Evolutionary conservation across 2,888 invertebrate genomes (phyloP).

Genomic region (Itoplectis maculator): DNA sequence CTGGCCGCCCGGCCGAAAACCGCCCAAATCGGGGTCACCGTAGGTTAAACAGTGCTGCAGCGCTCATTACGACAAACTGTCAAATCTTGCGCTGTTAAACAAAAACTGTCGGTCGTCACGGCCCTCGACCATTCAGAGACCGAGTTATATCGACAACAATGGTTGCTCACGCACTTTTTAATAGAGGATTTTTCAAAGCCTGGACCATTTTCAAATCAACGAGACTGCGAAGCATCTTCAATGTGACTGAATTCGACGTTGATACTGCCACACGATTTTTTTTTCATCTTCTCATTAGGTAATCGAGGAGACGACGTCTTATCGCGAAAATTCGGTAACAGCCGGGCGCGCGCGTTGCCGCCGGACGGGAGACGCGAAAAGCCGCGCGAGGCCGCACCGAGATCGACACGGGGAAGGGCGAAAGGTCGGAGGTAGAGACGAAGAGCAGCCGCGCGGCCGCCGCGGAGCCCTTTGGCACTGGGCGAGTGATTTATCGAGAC

Average conservation of each 20-base stretch:
- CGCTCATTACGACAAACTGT: too few relatives aligned
- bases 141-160: too few relatives aligned
- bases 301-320: conserved; percentile 6
- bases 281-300: conserved; percentile 7
- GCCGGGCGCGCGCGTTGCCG: not conserved
- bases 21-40: too few relatives aligned
- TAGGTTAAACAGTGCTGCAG: too few relatives aligned
- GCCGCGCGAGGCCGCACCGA: conserved; percentile 43
- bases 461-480: conserved; percentile 67
- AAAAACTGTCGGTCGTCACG: too few relatives aligned
- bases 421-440: conserved; percentile 65
- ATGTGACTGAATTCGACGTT: not conserved
- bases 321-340: conserved; percentile 19
- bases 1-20: too few relatives aligned
- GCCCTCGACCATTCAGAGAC: too few relatives aligned
- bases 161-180: too few relatives aligned
- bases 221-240: too few relatives aligned
- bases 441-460: conserved; percentile 19
- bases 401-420: conserved; percentile 59
- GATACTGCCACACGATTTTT: not conserved
- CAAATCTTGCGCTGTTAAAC: too few relatives aligned
- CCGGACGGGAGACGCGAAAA: conserved; percentile 3
- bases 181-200: too few relatives aligned
- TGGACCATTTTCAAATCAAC: too few relatives aligned
- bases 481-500: conserved; percentile 73